Evolutionary conservation across 2,113 vertebrate species (phyloP).

Genomic region (Hylia prasina): DNA sequence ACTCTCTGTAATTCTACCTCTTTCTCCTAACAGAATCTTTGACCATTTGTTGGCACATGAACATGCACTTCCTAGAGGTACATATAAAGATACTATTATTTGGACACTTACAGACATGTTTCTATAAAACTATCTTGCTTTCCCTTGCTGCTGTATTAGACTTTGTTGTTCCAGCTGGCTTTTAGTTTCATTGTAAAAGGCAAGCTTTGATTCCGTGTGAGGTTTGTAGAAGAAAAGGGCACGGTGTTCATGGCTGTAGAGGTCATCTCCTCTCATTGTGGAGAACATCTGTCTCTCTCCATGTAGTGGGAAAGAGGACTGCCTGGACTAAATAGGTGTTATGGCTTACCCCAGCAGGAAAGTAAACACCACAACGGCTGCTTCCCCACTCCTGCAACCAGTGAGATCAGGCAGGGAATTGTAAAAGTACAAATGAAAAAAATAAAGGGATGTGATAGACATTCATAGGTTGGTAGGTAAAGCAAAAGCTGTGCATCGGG

Average conservation of each 20-base stretch:
- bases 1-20: background rate
- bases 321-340: background rate
- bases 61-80: background rate
- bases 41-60: background rate
- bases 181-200: background rate
- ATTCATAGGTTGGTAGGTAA: background rate
- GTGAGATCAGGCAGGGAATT: background rate
- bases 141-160: background rate
- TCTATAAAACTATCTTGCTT: background rate
- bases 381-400: no score
- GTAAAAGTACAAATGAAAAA: background rate
- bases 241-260: background rate
- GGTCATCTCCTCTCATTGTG: background rate
- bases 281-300: background rate
- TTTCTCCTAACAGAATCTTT: background rate
- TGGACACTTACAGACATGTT: fast-evolving
- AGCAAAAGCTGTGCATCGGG: background rate
- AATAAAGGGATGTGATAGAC: no score
- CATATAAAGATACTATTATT: background rate
- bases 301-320: fast-evolving
- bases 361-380: background rate
- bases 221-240: background rate
- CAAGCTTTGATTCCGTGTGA: background rate
- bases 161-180: background rate
- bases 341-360: background rate